These are phyloP conservation scores for Seriola dumerili DNA, from an alignment of 2,113 vertebrate genomes.

Conservation along the genomic window DNA sequence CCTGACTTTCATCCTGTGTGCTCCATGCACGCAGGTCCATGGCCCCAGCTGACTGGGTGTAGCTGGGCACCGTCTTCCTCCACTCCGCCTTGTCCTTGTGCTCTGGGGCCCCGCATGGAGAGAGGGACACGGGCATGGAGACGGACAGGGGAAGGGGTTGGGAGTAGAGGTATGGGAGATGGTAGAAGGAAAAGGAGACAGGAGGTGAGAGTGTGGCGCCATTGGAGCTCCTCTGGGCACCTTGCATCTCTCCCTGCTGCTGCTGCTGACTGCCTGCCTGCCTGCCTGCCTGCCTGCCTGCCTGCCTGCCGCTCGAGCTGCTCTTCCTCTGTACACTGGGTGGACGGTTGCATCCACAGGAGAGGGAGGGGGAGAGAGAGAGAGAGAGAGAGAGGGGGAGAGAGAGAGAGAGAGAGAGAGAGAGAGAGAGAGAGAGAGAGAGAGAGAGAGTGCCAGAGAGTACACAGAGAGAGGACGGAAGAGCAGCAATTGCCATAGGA, in stretches of 20 bases:
- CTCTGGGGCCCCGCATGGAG: slow-evolving; percentile 83
- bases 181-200: slow-evolving; percentile 72
- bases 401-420: slow-evolving; percentile 49
- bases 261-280: neutral
- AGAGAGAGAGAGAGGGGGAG: slow-evolving; percentile 31
- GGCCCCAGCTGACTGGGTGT: slow-evolving; percentile 90
- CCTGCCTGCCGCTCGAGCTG: slow-evolving; percentile 32
- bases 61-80: slow-evolving; percentile 95
- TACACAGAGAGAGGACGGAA: slow-evolving; percentile 55
- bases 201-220: slow-evolving; percentile 71
- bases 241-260: slow-evolving; percentile 71
- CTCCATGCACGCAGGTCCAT: slow-evolving; percentile 91
- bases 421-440: slow-evolving; percentile 33
- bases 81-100: slow-evolving; percentile 92
- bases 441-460: slow-evolving; percentile 38
- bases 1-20: slow-evolving; percentile 91
- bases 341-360: slow-evolving; percentile 65
- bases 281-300: neutral
- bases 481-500: slow-evolving; percentile 72
- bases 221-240: slow-evolving; percentile 74
- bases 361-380: slow-evolving; percentile 49
- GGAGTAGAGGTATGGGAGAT: slow-evolving; percentile 64
- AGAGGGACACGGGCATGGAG: slow-evolving; percentile 68
- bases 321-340: slow-evolving; percentile 60
- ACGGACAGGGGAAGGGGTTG: slow-evolving; percentile 66